Conservation (phyloP, 2,888 invertebrate genomes). For the Fragum fragum region DNA sequence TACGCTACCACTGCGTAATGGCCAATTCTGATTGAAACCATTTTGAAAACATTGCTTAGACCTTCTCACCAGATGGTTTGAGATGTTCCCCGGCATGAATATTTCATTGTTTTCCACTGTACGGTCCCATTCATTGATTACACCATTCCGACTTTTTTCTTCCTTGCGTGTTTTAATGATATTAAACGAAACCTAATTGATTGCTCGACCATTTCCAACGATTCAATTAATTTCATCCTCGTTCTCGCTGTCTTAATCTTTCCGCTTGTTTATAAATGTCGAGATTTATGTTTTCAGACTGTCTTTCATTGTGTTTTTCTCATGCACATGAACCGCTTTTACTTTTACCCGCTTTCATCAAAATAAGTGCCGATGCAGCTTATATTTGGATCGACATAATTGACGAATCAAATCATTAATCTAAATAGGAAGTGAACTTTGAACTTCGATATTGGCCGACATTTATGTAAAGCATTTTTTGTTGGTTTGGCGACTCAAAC, state of each 20-base stretch:
- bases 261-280: constrained; percentile 14
- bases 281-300: background rate
- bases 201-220: constrained; percentile 19
- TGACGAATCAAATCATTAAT: too few species aligned
- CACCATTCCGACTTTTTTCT: constrained; percentile 6
- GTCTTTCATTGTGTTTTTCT: background rate
- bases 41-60: background rate
- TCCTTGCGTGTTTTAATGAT: constrained; percentile 23
- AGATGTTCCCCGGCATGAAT: background rate
- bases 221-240: constrained; percentile 17
- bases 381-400: too few species aligned
- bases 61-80: background rate
- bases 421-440: too few species aligned
- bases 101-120: background rate
- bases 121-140: constrained; percentile 12
- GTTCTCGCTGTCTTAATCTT: background rate
- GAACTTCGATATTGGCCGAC: too few species aligned
- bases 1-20: too few species aligned
- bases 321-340: too few species aligned
- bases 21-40: too few species aligned
- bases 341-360: too few species aligned
- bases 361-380: too few species aligned
- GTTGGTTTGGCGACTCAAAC: too few species aligned
- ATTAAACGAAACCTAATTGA: constrained; percentile 25
- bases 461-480: too few species aligned